Conservation (phyloP, 2,113 vertebrate genomes). For the Varanus komodoensis region DNA sequence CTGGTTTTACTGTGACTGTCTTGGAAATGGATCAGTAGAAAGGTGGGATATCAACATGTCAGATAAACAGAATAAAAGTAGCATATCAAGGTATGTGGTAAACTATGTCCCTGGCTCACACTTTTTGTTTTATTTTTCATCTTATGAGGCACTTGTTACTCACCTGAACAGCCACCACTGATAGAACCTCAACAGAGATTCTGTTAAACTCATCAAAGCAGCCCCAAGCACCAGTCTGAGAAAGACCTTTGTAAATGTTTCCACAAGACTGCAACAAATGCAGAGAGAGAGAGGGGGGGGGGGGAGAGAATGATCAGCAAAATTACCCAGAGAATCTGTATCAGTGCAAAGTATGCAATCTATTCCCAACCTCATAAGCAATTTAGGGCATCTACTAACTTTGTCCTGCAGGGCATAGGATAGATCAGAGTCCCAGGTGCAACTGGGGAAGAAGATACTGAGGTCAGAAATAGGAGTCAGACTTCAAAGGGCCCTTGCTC, state of each 20-base stretch:
- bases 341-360: conserved; percentile 21
- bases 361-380: conserved; percentile 52
- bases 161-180: conserved; percentile 97
- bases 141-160: conserved; percentile 39
- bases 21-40: not conserved
- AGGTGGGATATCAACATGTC: not conserved
- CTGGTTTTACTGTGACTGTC: not conserved
- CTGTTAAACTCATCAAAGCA: conserved; percentile 99
- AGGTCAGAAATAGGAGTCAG: no score
- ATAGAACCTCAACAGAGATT: conserved; percentile 96
- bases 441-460: no score
- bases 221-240: conserved; percentile 98
- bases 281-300: conserved; percentile 41
- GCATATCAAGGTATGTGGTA: not conserved
- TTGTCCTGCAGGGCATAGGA: no score
- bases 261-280: conserved; percentile 87
- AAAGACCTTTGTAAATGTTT: conserved; percentile 97
- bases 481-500: no score
- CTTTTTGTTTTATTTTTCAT: not conserved
- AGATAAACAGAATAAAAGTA: not conserved
- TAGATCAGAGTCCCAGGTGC: no score
- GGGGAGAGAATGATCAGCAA: conserved; percentile 45
- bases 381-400: not conserved
- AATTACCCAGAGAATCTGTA: conserved; percentile 33
- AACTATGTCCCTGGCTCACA: not conserved